phyloP scores from a whole-genome alignment of 2,797 vertebrate genomes.

The Gadopsis marmoratus region DNA sequence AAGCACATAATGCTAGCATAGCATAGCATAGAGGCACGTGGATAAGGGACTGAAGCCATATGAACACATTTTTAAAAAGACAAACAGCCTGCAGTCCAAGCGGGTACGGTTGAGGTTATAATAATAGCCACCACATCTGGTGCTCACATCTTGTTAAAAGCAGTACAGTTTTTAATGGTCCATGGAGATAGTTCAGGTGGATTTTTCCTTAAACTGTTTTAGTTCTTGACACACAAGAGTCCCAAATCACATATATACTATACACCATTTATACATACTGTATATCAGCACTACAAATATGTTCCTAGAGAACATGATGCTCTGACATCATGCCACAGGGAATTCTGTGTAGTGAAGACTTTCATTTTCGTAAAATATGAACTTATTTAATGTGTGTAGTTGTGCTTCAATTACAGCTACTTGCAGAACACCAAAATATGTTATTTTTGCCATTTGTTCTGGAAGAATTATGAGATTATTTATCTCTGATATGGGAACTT shows the following conservation, averaged over 20 bases:
- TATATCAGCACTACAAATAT: not conserved
- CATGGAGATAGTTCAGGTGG: not conserved
- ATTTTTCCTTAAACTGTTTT: not conserved
- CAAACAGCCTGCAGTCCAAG: not conserved
- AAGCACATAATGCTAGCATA: not conserved
- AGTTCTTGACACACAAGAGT: not conserved
- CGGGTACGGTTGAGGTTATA: not conserved
- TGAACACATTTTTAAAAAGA: not conserved
- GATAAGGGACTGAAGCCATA: not conserved
- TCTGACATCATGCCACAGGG: not conserved
- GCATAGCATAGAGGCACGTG: not conserved
- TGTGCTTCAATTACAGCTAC: not conserved
- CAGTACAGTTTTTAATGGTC: conserved; percentile 4
- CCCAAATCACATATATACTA: not conserved
- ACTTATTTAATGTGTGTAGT: not conserved
- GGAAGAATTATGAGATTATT: not conserved
- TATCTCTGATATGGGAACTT: not conserved
- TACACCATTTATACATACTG: not conserved
- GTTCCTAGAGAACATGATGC: not conserved
- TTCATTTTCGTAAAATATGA: no score
- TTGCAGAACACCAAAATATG: not conserved
- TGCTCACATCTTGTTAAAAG: not conserved
- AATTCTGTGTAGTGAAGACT: no score
- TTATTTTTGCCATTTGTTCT: not conserved
- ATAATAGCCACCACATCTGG: not conserved